Evolutionary conservation across 2,888 invertebrate genomes (phyloP), one percentile per base, ranked within the genome.

Genomic region (Cyclophora punctaria): DNA sequence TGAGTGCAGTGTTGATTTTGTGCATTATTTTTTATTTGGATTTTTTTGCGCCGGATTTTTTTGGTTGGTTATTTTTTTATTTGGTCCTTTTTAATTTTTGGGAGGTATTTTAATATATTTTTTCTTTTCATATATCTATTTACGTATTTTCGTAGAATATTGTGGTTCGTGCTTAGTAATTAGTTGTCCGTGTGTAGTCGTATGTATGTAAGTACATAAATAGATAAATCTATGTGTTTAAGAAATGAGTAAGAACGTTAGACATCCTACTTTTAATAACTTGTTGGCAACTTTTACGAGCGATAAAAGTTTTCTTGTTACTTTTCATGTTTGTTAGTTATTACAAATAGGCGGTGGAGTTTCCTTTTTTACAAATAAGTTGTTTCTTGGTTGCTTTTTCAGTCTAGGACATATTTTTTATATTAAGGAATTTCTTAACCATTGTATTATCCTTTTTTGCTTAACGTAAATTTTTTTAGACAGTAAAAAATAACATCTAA

Each of bases 21-120:
- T 88, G 87, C 84, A 75, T 76, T 58, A 75, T 76, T 44, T 80
- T 81, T 80, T 61, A 78, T 85, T 88, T 85, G 86, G 86, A 85
- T 85, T 88, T 80, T 76, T 85, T 86, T 83, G 80, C 78, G 77
- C 75, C 78, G 81, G 85, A 83, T 68, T 62, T 77, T 83, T 83
- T 86, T 83, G 87, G 85, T 86, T 85, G 82, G 84, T 84, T 83
- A 53, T 70, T 73, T 69, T 75, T 76, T 71, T 57, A 61, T 71
- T 72, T 75, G 60, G 63, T 69, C 63, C 63, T 67, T 62, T 62
- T 65, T 63, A 58, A 47, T 56, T 60, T 49, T 58, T 59, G 58
- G 53, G 44, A 42, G 42, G 44, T 6, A 34, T 34, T 20, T 7
- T 34, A 4, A 5, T 34, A 5, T 7, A 44, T 6, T 44, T 44